A percentile compares a stretch with the other conserved stretches of the same genome.
Conservation (phyloP, 2,113 vertebrate species). For the Delphinapterus leucas region DNA sequence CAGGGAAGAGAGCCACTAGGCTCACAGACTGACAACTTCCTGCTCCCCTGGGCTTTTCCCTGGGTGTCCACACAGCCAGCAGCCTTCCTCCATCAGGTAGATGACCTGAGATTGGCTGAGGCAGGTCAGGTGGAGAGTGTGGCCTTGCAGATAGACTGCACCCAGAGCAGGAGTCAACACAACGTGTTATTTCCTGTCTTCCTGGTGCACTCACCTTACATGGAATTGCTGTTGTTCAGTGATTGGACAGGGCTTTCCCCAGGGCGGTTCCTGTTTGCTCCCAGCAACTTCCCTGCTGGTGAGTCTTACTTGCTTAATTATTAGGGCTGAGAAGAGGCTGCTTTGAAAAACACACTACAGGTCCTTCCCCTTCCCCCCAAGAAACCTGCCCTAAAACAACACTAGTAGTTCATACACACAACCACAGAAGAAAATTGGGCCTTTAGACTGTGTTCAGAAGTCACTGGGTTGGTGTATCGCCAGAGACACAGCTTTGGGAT, state of each 20-base stretch:
- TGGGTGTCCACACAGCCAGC: background rate
- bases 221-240: background rate
- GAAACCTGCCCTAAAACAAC: background rate
- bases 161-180: background rate
- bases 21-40: slow-evolving; percentile 33
- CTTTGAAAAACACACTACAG: background rate
- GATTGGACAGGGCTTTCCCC: slow-evolving; percentile 26
- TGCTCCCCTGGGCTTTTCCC: slow-evolving; percentile 62
- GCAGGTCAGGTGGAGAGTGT: background rate
- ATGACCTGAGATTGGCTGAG: background rate
- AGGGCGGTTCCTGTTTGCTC: slow-evolving; percentile 43
- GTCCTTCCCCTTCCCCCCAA: background rate
- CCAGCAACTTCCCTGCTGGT: background rate
- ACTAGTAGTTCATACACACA: background rate
- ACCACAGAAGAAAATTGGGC: background rate
- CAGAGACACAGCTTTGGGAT: background rate
- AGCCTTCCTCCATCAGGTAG: background rate
- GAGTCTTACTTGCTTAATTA: slow-evolving; percentile 20
- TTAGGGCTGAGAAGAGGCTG: background rate
- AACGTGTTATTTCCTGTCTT: slow-evolving; percentile 43
- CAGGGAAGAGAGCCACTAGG: background rate
- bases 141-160: background rate
- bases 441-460: background rate
- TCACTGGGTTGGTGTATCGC: background rate
- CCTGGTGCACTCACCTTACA: background rate